Percentiles rank a stretch among this genome's conserved stretches.
Evolutionary conservation across 1,140 invertebrate genomes (phyloP).

Genomic region (Pogonognathellus flavescens): DNA sequence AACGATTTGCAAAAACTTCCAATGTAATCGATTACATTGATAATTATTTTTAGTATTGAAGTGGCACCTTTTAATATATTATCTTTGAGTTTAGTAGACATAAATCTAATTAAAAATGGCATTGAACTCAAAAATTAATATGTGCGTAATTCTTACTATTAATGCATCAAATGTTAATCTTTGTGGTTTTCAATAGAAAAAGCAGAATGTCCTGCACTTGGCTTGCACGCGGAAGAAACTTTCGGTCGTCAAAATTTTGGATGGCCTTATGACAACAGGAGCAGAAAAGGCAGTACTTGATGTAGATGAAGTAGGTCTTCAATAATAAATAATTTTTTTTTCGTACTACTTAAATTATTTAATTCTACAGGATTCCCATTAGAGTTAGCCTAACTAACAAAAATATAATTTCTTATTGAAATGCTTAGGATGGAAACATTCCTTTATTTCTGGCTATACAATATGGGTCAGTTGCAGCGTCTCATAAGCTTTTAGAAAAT

Average conservation of each 20-base stretch:
- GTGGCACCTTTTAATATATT: too few relatives aligned
- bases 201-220: slow-evolving; percentile 91
- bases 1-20: too few relatives aligned
- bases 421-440: slow-evolving; percentile 84
- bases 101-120: neutral
- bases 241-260: slow-evolving; percentile 86
- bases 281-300: slow-evolving; percentile 88
- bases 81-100: too few relatives aligned
- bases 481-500: slow-evolving; percentile 84
- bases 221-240: slow-evolving; percentile 90
- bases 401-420: too few relatives aligned
- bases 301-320: slow-evolving; percentile 80
- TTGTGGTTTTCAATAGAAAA: slow-evolving; percentile 70
- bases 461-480: slow-evolving; percentile 92
- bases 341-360: neutral
- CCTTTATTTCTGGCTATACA: slow-evolving; percentile 93
- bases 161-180: neutral
- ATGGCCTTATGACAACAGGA: slow-evolving; percentile 84
- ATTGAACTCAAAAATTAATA: neutral
- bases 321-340: neutral
- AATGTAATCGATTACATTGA: neutral
- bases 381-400: too few relatives aligned
- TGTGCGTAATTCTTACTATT: neutral
- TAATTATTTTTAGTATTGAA: neutral
- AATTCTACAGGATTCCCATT: too few relatives aligned